Conservation (phyloP, 2,113 vertebrate genomes). For the Ginglymostoma cirratum region DNA sequence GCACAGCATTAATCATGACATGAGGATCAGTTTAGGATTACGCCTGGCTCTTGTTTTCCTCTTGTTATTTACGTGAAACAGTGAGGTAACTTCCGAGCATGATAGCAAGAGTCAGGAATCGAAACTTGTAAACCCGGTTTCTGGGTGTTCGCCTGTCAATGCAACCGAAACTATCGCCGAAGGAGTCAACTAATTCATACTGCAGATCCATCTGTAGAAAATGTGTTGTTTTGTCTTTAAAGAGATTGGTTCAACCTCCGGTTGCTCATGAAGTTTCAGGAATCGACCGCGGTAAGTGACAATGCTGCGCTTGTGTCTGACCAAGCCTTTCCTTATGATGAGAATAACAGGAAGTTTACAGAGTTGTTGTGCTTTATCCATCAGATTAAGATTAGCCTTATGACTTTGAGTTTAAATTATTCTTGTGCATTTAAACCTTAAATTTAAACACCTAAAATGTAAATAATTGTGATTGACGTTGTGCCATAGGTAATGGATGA, state of each 20-base stretch:
- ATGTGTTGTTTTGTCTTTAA: background rate
- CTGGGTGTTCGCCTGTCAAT: background rate
- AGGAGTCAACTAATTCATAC: background rate
- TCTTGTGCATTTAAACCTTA: background rate
- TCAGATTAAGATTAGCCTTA: background rate
- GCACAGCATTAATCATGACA: too few species aligned
- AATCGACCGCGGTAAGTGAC: background rate
- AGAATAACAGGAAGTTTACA: background rate
- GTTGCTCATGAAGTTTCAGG: background rate
- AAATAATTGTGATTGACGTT: background rate
- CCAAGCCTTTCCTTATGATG: background rate
- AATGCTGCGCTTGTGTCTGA: background rate
- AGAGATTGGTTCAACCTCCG: background rate
- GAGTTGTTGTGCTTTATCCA: background rate
- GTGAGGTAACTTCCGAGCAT: slow-evolving; percentile 30
- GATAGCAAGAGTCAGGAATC: background rate
- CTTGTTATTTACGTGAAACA: background rate
- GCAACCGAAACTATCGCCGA: background rate
- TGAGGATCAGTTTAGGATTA: background rate
- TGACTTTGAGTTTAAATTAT: background rate
- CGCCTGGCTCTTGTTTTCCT: background rate
- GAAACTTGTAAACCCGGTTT: background rate
- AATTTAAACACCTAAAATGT: background rate
- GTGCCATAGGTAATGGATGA: background rate
- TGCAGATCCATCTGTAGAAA: background rate